Conservation (phyloP, 2,797 vertebrate species). For the Bovichtus diacanthus region DNA sequence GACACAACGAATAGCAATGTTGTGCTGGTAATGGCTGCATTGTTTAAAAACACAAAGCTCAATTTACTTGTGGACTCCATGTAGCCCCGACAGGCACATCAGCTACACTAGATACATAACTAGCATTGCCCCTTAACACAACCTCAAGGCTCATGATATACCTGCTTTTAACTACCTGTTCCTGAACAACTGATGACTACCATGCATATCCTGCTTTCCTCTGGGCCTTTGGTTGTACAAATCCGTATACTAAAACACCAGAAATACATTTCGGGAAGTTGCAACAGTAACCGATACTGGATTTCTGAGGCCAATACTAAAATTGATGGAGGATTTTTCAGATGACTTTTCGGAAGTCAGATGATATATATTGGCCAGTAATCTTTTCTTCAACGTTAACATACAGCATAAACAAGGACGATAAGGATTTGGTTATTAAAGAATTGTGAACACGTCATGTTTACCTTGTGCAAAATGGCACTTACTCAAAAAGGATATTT, state of each 20-base stretch:
- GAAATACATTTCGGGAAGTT: no score
- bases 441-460: neutral
- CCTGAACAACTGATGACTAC: neutral
- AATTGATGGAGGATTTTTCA: no score
- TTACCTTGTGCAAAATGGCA: neutral
- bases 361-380: no score
- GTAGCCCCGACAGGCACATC: neutral
- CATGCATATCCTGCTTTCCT: neutral
- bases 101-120: neutral
- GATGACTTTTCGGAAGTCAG: no score
- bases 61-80: neutral
- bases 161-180: neutral
- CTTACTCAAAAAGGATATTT: neutral
- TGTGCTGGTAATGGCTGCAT: neutral
- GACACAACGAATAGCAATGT: neutral
- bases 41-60: neutral
- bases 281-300: neutral
- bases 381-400: no score
- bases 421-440: neutral
- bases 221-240: neutral
- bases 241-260: no score
- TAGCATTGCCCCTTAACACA: neutral
- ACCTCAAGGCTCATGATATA: neutral
- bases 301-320: neutral
- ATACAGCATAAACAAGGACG: no score